Evolutionary conservation across 2,888 invertebrate species (phyloP), one percentile per base, ranked within the genome.

Genomic region (Mimachlamys varia): DNA sequence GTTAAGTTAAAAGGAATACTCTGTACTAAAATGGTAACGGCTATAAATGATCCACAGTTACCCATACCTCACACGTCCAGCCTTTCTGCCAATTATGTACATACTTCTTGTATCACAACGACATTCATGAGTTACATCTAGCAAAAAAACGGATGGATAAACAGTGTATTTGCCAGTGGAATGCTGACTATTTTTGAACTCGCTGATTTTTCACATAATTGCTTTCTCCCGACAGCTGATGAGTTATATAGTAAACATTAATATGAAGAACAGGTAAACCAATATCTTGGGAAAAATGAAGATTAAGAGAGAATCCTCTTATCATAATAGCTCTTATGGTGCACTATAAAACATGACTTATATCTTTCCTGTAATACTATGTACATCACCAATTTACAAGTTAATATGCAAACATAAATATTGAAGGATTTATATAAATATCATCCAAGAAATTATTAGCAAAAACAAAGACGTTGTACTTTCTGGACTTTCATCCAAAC

Each of bases 321-420:
- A 33, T 76, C 76, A 76, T 33, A 76, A 76, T 76, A 76, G 76
- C 76, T 76, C 76, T 76, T 27, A 76, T 76, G 33, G 76, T 76
- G 76, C 76, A 76, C 76, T 76, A 76, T 76, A 76, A 76, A 76
- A 76, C 76, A 76, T 76, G 76, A 76, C 76, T 76, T 27, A 76
- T 76, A 27, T 12, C 7, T 76, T 76, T 76, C 76, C 76, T 76
- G 76, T 76, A 76, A 76, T 76, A 76, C 76, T 76, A 76, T 76
- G 33, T 76, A 76, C 76, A 76, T 76, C 76, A 76, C 76, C 76
- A 76, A 27, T 76, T 76, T 76, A 76, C 76, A 76, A 76, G 12
- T 76, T 76, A 76, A 76, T 76, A 76, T 76, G 76, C 76, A 76
- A 76, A 76, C 76, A 76, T 76, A 76, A 76, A 76, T 76, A 76